Evolutionary conservation across 2,888 invertebrate genomes (phyloP), one percentile per base, ranked within the genome.

Genomic region (Atrina japonica): DNA sequence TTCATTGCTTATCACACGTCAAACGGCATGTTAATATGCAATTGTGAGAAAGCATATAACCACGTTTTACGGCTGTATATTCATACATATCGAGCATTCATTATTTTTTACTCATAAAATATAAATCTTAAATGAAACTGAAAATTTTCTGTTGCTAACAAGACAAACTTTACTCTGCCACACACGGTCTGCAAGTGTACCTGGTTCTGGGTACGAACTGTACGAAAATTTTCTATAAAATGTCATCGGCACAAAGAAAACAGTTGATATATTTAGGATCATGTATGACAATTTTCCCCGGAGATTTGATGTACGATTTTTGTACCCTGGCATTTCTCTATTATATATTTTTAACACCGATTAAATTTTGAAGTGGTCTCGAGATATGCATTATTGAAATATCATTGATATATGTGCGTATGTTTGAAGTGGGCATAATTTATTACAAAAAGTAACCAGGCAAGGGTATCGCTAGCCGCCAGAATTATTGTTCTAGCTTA

Each of bases 301-400:
- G 16, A 21, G 52, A 30, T 41, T 52, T 64, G 43, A 64, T 50
- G 53, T 64, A 64, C 43, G 41, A 21, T 7, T 18, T 3, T 29
- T 30, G 43, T 49, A 43, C 61, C 30, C 35, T n/a, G 49, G 35
- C 49, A 41, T 29, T 29, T 49, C 29, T 61, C 49, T 49, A 30
- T 47, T 47, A 47, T 61, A 61, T 49, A 61, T 49, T 61, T 61
- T 27, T 30, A 61, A 61, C 43, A 35, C 30, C 49, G 61, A 61
- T 61, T 61, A 61, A 61, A 61, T 29, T 43, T 49, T 49, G 43
- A 35, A 61, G 61, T 47, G 55, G 53, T 53, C 52, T 61, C 40
- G 43, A 29, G 70, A 70, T 70, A 70, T 70, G 70, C 55, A 70
- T 70, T 66, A 70, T 59, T 60, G 61, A 61, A 68, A 66, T 58